Percentiles rank a stretch among this genome's conserved stretches.
Conservation (phyloP, 2,888 invertebrate species). For the Suillia variegata region DNA sequence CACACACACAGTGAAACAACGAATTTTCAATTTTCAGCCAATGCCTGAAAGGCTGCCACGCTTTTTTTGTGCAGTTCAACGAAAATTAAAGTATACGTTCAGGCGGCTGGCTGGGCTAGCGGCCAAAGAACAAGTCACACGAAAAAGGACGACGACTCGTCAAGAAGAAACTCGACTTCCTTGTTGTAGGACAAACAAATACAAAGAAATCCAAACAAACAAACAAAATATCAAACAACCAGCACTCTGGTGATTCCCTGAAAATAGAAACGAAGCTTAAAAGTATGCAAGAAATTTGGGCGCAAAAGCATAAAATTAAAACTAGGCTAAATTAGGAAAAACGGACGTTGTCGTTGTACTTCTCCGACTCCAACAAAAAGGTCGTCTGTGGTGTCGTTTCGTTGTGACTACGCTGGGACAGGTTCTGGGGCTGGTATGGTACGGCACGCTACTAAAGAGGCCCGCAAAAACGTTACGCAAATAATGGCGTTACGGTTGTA, state of each 20-base stretch:
- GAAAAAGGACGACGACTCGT: too few species aligned
- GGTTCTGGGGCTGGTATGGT: too few species aligned
- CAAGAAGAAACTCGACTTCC: not conserved
- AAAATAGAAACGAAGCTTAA: not conserved
- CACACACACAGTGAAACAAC: not conserved
- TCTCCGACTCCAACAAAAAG: not conserved
- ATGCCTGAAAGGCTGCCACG: not conserved
- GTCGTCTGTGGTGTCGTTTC: too few species aligned
- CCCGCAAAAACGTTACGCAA: not conserved
- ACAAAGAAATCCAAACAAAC: not conserved
- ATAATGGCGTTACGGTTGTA: not conserved
- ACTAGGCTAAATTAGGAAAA: constrained; percentile 2
- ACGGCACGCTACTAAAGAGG: too few species aligned
- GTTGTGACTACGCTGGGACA: too few species aligned
- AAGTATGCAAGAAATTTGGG: not conserved
- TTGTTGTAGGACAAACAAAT: not conserved
- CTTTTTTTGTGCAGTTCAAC: not conserved
- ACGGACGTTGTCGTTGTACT: not conserved
- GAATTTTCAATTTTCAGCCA: not conserved
- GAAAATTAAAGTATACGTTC: not conserved
- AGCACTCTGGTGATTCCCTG: too few species aligned
- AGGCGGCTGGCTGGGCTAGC: not conserved
- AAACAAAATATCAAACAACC: not conserved
- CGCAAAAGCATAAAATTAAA: not conserved
- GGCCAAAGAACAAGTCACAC: not conserved